Conservation (phyloP, 2,888 invertebrate genomes). For the Tipula confusa region DNA sequence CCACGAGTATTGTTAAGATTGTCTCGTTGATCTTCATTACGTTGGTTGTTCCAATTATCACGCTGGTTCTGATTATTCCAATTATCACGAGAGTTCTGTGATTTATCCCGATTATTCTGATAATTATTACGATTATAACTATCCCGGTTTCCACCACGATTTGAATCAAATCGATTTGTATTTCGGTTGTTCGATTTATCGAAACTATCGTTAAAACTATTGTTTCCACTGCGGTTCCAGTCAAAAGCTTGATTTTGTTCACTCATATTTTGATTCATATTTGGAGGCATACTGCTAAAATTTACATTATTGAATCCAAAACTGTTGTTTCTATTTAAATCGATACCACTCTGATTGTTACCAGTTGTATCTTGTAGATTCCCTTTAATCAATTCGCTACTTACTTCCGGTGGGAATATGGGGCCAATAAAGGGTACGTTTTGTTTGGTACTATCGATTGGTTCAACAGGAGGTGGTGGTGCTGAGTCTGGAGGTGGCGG, state of each 20-base stretch:
- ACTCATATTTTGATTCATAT: neutral
- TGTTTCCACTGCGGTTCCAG: constrained; percentile 31
- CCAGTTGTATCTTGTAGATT: constrained; percentile 21
- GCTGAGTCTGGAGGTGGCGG: neutral
- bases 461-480: constrained; percentile 31
- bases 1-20: neutral
- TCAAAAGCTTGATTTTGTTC: neutral
- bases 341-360: constrained; percentile 28
- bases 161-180: neutral
- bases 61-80: neutral
- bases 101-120: neutral
- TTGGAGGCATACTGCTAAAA: neutral
- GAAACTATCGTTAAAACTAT: constrained; percentile 35
- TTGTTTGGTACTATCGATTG: neutral
- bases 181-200: constrained; percentile 34
- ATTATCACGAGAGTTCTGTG: neutral
- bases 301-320: neutral
- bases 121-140: neutral
- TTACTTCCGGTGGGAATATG: neutral
- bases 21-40: neutral
- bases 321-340: constrained; percentile 33
- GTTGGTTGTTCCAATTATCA: neutral
- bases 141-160: neutral
- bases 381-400: neutral
- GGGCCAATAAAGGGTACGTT: neutral